Base-by-base conservation (phyloP, 2,797 vertebrate genomes). In the Coregonus suidteri region DNA sequence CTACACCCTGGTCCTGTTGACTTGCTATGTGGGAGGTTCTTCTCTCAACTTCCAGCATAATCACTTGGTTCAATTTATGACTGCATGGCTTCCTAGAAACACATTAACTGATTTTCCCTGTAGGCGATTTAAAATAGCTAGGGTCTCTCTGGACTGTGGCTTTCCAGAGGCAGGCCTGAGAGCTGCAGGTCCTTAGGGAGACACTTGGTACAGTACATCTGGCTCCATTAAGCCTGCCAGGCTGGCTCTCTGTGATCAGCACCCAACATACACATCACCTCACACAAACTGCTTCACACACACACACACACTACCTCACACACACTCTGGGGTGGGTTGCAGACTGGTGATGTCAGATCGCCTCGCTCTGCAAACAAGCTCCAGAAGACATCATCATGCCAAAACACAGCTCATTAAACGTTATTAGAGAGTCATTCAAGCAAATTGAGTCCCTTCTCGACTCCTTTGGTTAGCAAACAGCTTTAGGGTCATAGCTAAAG, bases 391-490 rank as follows among this genome's bases (percentile, higher is more conserved):
- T 90, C 91, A 94, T 89, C 83, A 84, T 86, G 85, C 88, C 86
- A 87, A 90, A 94, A 93, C 85, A 87, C 90, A 93, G 90, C 91
- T 94, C 93, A 94, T 95, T 95, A 95, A 92, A 93, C 35, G 77
- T 92, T 92, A 94, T 95, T 94, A 94, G 88, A 86, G 87, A 90
- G 91, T 93, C 92, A 93, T 93, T 92, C 93, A 88, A 90, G 92
- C 90, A 86, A 90, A 93, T 90, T 88, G 90, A 91, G 93, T 93
- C 86, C 89, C 91, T 89, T 92, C 88, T 90, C 81, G 11, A 90
- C 90, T 88, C 84, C 78, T 88, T 82, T 90, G 91, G 87, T 92
- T 89, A 87, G 89, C 89, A 90, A 92, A 94, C 89, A 91, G 92
- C 92, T 85, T 80, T 79, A 64, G 84, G 86, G 87, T 88, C 83